Conservation (phyloP, 1,140 invertebrate genomes). For the Atopsyche davidsoni region DNA sequence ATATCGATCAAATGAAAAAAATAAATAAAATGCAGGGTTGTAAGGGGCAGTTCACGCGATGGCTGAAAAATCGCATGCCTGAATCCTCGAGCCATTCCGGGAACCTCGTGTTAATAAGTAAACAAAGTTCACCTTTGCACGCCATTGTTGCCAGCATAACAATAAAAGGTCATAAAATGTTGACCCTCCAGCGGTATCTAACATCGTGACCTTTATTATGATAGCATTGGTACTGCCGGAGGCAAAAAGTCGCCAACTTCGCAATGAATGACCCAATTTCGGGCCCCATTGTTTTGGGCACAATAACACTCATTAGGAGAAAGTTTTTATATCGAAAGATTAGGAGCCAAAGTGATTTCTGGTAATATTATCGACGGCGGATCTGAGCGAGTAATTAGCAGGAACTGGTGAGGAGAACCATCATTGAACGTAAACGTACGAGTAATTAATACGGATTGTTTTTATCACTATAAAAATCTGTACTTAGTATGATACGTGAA, state of each 20-base stretch:
- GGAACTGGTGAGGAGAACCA: too few relatives aligned
- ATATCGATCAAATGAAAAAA: too few relatives aligned
- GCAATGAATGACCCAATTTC: background rate
- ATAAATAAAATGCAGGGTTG: background rate
- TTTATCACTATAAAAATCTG: too few relatives aligned
- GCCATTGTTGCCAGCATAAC: slow-evolving; percentile 18
- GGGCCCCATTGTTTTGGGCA: background rate
- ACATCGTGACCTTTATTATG: slow-evolving; percentile 19
- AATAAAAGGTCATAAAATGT: slow-evolving; percentile 20
- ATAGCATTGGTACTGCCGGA: slow-evolving; percentile 1
- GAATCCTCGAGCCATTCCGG: background rate
- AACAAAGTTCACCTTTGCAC: slow-evolving; percentile 16
- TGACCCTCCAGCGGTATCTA: slow-evolving; percentile 23
- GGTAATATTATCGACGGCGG: slow-evolving; percentile 2
- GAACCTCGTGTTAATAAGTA: slow-evolving; percentile 17
- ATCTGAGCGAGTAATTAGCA: too few relatives aligned
- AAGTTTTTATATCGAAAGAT: too few relatives aligned
- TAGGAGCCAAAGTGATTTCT: slow-evolving; percentile 1
- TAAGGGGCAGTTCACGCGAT: background rate
- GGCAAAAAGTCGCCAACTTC: background rate
- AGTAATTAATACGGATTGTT: too few relatives aligned
- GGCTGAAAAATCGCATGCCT: background rate
- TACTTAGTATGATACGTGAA: too few relatives aligned
- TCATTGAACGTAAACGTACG: too few relatives aligned
- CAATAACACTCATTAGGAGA: too few relatives aligned